Percentiles rank a stretch among this genome's conserved stretches.
Evolutionary conservation across 2,797 vertebrate genomes (phyloP).

Genomic region (Syngnathus acus): DNA sequence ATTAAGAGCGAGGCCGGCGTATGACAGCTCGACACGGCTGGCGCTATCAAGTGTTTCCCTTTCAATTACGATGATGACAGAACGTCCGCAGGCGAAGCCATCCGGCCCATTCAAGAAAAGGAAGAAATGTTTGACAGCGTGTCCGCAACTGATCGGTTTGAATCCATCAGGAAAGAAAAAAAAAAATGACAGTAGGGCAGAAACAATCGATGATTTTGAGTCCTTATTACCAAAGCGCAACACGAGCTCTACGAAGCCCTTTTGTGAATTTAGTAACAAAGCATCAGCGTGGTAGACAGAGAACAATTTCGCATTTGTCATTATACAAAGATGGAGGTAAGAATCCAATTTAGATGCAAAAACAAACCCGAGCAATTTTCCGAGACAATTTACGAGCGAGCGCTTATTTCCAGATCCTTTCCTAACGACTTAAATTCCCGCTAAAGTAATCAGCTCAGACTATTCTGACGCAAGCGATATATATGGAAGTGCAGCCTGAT

Average conservation of each 20-base stretch:
- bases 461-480: neutral
- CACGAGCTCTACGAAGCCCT: neutral
- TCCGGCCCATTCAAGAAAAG: slow-evolving; percentile 20
- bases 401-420: neutral
- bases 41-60: slow-evolving; percentile 47
- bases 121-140: slow-evolving; percentile 17
- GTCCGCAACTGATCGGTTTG: slow-evolving; percentile 11
- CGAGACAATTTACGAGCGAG: neutral
- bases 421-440: neutral
- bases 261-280: neutral
- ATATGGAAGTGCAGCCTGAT: neutral
- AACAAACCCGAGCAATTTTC: slow-evolving; percentile 1
- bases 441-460: slow-evolving; percentile 2
- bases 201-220: neutral
- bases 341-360: slow-evolving; percentile 10
- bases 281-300: neutral
- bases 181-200: neutral
- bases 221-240: neutral
- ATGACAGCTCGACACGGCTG: slow-evolving; percentile 48
- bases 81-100: slow-evolving; percentile 33
- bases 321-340: neutral
- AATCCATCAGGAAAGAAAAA: neutral
- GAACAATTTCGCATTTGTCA: neutral
- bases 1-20: slow-evolving; percentile 39
- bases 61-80: slow-evolving; percentile 56